These are phyloP conservation scores for Lepus europaeus DNA, from an alignment of 2,113 vertebrate species.

Conservation along the genomic window DNA sequence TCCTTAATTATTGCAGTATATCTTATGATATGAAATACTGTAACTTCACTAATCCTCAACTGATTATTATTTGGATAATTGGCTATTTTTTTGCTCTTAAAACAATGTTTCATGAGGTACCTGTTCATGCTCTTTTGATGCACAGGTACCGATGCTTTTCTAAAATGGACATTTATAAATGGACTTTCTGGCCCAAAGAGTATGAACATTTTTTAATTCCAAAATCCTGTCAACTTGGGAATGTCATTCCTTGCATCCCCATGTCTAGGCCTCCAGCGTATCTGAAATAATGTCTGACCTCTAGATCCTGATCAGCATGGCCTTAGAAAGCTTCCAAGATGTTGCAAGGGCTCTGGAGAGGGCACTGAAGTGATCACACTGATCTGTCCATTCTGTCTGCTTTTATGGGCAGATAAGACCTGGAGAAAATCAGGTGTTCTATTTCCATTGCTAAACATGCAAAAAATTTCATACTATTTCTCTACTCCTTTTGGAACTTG, in stretches of 20 bases:
- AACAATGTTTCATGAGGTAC: neutral
- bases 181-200: neutral
- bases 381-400: neutral
- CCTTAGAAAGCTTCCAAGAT: neutral
- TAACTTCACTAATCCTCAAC: neutral
- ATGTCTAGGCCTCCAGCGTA: neutral
- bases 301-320: neutral
- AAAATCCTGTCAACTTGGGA: neutral
- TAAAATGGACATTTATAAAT: neutral
- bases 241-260: neutral
- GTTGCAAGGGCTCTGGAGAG: neutral
- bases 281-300: slow-evolving; percentile 10
- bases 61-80: neutral
- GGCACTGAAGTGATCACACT: neutral
- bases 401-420: neutral
- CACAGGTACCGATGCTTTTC: neutral
- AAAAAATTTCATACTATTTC: neutral
- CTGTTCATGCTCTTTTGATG: neutral
- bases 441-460: neutral
- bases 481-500: neutral
- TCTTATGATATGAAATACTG: neutral
- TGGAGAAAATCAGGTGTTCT: neutral
- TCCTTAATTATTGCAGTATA: neutral
- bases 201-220: slow-evolving; percentile 8
- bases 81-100: neutral